Evolutionary conservation across 2,797 vertebrate genomes (phyloP).

Genomic region (Schizothorax lantsangensis): DNA sequence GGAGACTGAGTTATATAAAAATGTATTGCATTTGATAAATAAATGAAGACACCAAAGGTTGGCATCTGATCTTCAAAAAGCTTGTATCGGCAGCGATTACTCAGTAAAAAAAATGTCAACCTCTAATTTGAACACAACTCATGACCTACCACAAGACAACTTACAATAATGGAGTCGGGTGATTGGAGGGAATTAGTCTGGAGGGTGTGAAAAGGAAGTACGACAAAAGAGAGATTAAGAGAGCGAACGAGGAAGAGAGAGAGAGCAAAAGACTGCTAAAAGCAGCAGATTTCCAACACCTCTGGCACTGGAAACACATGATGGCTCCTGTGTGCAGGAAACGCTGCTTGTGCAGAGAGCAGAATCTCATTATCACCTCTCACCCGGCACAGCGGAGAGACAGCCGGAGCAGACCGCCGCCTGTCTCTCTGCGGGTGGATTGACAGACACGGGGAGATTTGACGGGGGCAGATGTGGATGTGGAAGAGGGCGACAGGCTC

Average conservation of each 20-base stretch:
- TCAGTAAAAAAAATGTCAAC: not conserved
- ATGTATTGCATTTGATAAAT: not conserved
- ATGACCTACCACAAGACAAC: not conserved
- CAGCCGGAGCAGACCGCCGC: constrained; percentile 61
- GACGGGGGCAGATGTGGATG: constrained; percentile 59
- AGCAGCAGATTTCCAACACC: constrained; percentile 62
- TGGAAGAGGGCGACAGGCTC: constrained; percentile 50
- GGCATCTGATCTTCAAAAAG: not conserved
- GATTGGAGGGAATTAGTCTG: constrained; percentile 33
- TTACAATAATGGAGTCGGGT: constrained; percentile 12
- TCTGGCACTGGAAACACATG: constrained; percentile 61
- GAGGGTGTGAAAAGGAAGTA: constrained; percentile 25
- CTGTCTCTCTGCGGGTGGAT: constrained; percentile 63
- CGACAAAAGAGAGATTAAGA: constrained; percentile 42
- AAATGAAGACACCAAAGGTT: not conserved
- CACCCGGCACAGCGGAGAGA: constrained; percentile 59
- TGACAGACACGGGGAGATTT: constrained; percentile 61
- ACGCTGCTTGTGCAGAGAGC: constrained; percentile 56
- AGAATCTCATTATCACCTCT: constrained; percentile 68
- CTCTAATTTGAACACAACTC: constrained; percentile 14
- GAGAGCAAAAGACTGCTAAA: constrained; percentile 55
- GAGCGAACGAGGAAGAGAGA: constrained; percentile 24
- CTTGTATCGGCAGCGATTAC: not conserved
- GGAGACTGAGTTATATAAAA: too few species aligned
- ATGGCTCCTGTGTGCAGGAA: constrained; percentile 62